Evolutionary conservation across 2,113 vertebrate species (phyloP).

Genomic region (Actinemys pallida): DNA sequence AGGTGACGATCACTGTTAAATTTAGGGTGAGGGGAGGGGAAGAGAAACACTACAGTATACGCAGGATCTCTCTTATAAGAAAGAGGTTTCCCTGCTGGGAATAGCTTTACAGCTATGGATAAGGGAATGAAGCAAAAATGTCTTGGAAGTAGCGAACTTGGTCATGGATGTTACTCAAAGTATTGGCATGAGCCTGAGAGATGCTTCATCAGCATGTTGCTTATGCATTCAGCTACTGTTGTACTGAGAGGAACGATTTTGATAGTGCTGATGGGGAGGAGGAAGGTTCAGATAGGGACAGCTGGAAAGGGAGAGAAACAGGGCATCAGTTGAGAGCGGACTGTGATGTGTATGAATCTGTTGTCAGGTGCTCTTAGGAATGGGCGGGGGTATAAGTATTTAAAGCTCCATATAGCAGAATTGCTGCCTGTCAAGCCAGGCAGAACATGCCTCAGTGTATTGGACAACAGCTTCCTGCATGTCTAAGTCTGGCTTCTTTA

Average conservation of each 20-base stretch:
- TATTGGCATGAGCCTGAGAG: not conserved
- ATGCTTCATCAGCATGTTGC: not conserved
- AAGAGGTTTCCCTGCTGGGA: not conserved
- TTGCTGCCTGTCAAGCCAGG: not conserved
- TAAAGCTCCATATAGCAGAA: not conserved
- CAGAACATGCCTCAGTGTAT: not conserved
- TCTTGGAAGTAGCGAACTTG: not conserved
- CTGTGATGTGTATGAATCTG: not conserved
- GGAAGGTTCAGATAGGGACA: not conserved
- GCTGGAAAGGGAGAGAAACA: not conserved
- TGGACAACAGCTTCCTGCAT: not conserved
- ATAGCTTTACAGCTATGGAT: not conserved
- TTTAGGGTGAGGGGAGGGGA: not conserved
- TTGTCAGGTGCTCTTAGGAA: not conserved
- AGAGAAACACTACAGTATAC: not conserved
- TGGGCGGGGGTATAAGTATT: not conserved
- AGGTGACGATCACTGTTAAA: not conserved
- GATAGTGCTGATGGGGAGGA: not conserved
- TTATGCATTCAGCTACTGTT: not conserved
- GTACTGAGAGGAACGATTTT: not conserved
- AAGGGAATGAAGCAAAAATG: not conserved
- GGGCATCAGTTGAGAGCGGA: not conserved
- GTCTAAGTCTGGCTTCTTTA: not conserved
- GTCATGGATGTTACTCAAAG: not conserved
- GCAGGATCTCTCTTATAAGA: not conserved